phyloP scores from a whole-genome alignment of 2,113 vertebrate genomes.

The Xiphophorus couchianus region DNA sequence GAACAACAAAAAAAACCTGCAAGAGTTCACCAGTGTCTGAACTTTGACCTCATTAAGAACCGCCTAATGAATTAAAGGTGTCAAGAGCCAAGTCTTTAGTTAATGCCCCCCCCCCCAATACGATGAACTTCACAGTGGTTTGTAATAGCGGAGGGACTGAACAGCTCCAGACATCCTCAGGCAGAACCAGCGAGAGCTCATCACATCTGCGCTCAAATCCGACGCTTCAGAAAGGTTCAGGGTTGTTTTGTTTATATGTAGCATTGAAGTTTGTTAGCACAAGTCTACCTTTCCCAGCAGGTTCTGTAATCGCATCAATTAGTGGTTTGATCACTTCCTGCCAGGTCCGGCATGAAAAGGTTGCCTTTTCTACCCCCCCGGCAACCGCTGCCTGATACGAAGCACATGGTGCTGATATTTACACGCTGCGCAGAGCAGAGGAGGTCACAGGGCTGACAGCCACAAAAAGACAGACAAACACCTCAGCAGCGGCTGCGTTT shows the following conservation, averaged over 20 bases:
- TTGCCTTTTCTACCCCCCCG: neutral
- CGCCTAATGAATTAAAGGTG: neutral
- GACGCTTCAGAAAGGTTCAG: neutral
- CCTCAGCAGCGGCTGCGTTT: conserved; percentile 20
- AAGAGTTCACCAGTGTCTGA: neutral
- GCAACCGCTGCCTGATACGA: conserved; percentile 2
- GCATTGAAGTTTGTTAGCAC: neutral
- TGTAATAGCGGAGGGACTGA: neutral
- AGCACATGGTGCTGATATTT: conserved; percentile 22
- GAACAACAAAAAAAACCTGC: too few relatives aligned
- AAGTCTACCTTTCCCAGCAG: neutral
- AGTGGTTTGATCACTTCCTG: neutral
- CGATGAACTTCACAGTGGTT: neutral
- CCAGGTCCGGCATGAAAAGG: neutral
- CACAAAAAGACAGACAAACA: conserved; percentile 14
- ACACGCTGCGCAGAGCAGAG: conserved; percentile 20
- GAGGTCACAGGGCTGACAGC: conserved; percentile 23
- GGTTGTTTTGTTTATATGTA: neutral
- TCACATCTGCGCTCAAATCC: neutral
- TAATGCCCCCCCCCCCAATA: neutral
- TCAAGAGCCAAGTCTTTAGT: neutral
- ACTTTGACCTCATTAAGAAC: neutral
- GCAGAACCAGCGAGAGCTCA: neutral
- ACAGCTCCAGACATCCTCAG: neutral
- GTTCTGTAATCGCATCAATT: neutral